phyloP scores from a whole-genome alignment of 2,888 invertebrate genomes.

The Oscheius onirici region DNA sequence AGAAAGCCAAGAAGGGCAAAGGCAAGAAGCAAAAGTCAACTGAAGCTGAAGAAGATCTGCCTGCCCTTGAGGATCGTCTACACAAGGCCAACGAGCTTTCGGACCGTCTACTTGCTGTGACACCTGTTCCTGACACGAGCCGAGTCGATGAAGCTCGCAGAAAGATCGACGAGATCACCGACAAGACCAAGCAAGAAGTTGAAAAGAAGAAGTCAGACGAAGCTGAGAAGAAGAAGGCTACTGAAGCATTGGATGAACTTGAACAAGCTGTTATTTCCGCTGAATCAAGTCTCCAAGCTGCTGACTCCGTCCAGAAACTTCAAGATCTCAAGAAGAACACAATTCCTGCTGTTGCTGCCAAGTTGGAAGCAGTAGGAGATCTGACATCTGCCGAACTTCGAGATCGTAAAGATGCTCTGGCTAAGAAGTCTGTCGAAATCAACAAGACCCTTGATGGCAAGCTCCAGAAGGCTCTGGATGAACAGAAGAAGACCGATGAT shows the following conservation, averaged over 20 bases:
- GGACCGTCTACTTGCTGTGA: neutral
- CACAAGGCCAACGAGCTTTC: neutral
- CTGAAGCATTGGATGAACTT: constrained; percentile 39
- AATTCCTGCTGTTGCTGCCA: constrained; percentile 12
- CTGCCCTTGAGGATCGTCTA: constrained; percentile 10
- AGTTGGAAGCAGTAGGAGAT: constrained; percentile 25
- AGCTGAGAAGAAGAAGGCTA: constrained; percentile 26
- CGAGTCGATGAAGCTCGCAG: constrained; percentile 3
- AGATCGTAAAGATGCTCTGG: constrained; percentile 32
- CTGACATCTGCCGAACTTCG: constrained; percentile 36
- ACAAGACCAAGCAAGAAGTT: constrained; percentile 35
- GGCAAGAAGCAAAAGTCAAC: constrained; percentile 28
- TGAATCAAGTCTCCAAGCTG: constrained; percentile 36
- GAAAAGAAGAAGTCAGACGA: constrained; percentile 11
- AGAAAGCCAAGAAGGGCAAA: constrained; percentile 30
- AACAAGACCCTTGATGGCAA: constrained; percentile 33
- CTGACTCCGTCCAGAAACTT: constrained; percentile 32
- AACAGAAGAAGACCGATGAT: constrained; percentile 29
- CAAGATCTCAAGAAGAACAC: constrained; percentile 25
- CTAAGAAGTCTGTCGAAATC: constrained; percentile 30
- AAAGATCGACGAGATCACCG: constrained; percentile 5
- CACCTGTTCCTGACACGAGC: neutral
- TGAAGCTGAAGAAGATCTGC: neutral
- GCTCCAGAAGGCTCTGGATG: constrained; percentile 25
- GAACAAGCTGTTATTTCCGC: constrained; percentile 41